These are phyloP conservation scores for Thaumatotibia leucotreta DNA, from an alignment of 1,140 invertebrate species.

Conservation along the genomic window DNA sequence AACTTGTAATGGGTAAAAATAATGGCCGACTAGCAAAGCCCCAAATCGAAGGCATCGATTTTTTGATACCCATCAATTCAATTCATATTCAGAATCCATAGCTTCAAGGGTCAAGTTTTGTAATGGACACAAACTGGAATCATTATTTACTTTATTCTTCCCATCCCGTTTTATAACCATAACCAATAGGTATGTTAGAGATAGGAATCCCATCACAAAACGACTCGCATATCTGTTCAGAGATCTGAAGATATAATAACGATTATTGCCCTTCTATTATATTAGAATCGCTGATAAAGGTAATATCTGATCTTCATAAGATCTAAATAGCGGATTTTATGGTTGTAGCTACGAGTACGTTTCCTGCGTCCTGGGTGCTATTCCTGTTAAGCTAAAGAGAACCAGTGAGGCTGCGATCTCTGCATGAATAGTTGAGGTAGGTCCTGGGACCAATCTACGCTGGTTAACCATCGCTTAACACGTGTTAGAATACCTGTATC, in stretches of 20 bases:
- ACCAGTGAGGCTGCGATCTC: background rate
- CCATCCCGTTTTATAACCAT: too few relatives aligned
- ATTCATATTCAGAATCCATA: too few relatives aligned
- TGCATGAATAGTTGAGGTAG: background rate
- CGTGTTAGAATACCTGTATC: too few relatives aligned
- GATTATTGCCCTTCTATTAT: background rate
- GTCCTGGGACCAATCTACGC: background rate
- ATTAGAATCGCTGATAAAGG: constrained; percentile 5
- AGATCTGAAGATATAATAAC: background rate
- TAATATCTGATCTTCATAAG: constrained; percentile 10
- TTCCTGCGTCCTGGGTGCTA: background rate
- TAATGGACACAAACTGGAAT: too few relatives aligned
- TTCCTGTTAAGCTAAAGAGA: background rate
- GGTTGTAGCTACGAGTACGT: background rate
- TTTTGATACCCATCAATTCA: too few relatives aligned
- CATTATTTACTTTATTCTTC: too few relatives aligned
- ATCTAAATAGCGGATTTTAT: constrained; percentile 5
- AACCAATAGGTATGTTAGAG: background rate
- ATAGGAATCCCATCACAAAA: background rate
- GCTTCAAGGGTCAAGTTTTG: too few relatives aligned
- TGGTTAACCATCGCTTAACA: too few relatives aligned
- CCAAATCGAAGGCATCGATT: too few relatives aligned
- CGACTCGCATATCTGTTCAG: background rate
- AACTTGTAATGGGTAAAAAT: too few relatives aligned
- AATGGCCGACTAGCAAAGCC: too few relatives aligned